A percentile compares a stretch with the other conserved stretches of the same genome.
Evolutionary conservation across 2,797 vertebrate genomes (phyloP).

Genomic region (Chelon auratus): DNA sequence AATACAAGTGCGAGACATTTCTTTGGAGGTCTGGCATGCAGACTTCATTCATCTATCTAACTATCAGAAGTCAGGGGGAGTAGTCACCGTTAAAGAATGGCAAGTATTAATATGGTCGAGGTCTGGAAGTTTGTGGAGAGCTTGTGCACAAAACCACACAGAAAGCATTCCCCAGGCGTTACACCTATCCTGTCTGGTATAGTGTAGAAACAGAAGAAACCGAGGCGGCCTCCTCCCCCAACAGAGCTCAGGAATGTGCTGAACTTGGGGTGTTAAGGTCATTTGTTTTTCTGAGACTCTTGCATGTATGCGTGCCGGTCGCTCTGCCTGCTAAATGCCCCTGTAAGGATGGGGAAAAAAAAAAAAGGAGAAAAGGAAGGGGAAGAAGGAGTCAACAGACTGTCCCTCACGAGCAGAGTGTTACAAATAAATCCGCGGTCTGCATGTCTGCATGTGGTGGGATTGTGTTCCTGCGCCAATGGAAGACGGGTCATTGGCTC

Average conservation of each 20-base stretch:
- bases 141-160: not conserved
- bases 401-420: constrained; percentile 25
- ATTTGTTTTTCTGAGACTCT: constrained; percentile 33
- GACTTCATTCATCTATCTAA: too few species aligned
- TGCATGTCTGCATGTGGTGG: constrained; percentile 26
- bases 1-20: too few species aligned
- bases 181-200: not conserved
- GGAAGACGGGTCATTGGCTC: constrained; percentile 77
- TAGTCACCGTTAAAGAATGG: constrained; percentile 6
- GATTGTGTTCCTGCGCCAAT: constrained; percentile 56
- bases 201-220: constrained; percentile 11
- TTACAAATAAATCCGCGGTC: constrained; percentile 30
- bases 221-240: constrained; percentile 13
- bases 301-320: not conserved
- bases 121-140: not conserved
- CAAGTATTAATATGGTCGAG: not conserved
- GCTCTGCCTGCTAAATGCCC: constrained; percentile 9
- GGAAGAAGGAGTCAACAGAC: constrained; percentile 20
- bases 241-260: constrained; percentile 50
- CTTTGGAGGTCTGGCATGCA: too few species aligned
- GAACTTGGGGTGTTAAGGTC: constrained; percentile 33
- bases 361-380: not conserved
- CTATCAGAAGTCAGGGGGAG: not conserved
- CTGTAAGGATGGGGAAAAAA: not conserved
- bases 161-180: constrained; percentile 10